Evolutionary conservation across 2,888 invertebrate species (phyloP), one percentile per base, ranked within the genome.

Genomic region (Dendrolimus pini): DNA sequence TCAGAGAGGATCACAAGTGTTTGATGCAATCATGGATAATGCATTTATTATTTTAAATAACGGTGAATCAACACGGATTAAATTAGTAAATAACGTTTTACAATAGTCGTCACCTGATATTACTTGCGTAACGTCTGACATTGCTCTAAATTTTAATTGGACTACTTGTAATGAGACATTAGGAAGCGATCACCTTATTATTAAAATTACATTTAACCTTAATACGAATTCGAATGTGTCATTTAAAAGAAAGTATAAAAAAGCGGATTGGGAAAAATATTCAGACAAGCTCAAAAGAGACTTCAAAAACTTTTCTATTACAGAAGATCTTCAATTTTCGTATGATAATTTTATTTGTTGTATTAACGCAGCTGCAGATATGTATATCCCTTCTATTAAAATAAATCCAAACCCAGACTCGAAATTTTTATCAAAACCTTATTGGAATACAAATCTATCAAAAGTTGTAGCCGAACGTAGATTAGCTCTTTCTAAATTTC

Each of bases 71-170:
- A 70, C 68, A 7, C 53, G 66, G 41, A 53, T 64, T 7, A 58
- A 54, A 53, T 18, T 62, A 14, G 61, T 62, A 2, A 59, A 62
- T 52, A 54, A 55, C 12, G 1, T 18, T 7, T n/a, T 65, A 0
- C 65, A 63, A 41, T 9, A 61, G 47, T 62, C 62, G 7, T 53
- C 65, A 0, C 68, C 66, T 0, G 66, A 68, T 58, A 54, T 68
- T 18, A 57, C 63, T 9, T 12, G 63, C 1, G 60, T 53, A 0
- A 57, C 64, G 1, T 41, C 62, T 2, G 65, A 66, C 54, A 62
- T 65, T 14, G 64, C 65, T 10, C 9, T 64, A 7, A 41, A 54
- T 2, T 60, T 64, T 54, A 41, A 56, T 12, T 68, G 65, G 64
- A 55, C 13, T 1, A 41, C 56, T 2, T 10, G 41, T 0, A 68